A percentile compares a stretch with the other conserved stretches of the same genome.
Evolutionary conservation across 2,113 vertebrate genomes (phyloP).

Genomic region (Falco punctatus): DNA sequence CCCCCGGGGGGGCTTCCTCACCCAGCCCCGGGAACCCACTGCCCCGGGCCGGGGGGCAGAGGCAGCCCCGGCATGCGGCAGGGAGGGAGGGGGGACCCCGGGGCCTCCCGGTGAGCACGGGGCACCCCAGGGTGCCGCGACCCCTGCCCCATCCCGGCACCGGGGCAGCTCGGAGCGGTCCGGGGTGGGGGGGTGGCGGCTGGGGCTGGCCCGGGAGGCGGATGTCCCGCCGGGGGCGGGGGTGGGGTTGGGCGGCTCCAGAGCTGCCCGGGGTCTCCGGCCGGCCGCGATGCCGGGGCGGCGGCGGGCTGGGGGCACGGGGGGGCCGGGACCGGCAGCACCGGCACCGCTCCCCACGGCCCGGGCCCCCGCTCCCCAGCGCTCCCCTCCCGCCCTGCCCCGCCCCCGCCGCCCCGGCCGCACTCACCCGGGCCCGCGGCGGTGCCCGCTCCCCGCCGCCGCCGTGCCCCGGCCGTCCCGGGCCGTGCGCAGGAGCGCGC

Average conservation of each 20-base stretch:
- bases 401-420: not conserved
- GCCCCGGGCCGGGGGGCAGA: not conserved
- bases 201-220: not conserved
- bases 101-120: not conserved
- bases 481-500: conserved; percentile 5
- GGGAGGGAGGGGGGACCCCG: not conserved
- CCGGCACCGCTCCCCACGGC: not conserved
- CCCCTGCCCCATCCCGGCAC: not conserved
- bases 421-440: not conserved
- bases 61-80: not conserved
- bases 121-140: not conserved
- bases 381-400: not conserved
- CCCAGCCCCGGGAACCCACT: not conserved
- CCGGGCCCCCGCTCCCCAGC: not conserved
- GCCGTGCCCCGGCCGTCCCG: not conserved
- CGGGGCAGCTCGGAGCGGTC: not conserved
- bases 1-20: not conserved
- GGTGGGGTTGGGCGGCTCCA: too few relatives aligned
- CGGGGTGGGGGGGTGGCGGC: too few relatives aligned
- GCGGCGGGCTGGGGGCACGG: too few relatives aligned
- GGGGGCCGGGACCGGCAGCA: not conserved
- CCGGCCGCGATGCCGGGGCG: too few relatives aligned
- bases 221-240: not conserved
- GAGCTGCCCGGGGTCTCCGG: not conserved
- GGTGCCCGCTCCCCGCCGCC: not conserved